Base-by-base conservation (phyloP, 2,797 vertebrate genomes). In the Alosa sapidissima region DNA sequence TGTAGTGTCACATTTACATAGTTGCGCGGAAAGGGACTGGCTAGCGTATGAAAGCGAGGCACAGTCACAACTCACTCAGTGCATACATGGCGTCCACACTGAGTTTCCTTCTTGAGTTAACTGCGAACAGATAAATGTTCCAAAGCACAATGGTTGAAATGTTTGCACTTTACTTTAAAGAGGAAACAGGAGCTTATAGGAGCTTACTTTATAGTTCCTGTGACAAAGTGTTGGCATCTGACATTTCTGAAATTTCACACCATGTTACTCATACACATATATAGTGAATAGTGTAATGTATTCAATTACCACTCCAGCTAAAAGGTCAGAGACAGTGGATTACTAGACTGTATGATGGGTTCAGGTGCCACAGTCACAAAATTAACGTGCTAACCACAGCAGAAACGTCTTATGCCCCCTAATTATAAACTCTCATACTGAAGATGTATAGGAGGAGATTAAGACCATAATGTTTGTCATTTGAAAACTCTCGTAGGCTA, bases 1-100 rank as follows among this genome's bases (percentile, higher is more conserved):
- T 81, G 81, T 41, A 58, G 72, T 78, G 72, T 78, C 52, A 47
- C 78, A 86, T 85, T 82, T 81, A 81, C 83, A 84, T 82, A 84
- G n/a, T 45, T 78, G 11, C 21, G 14, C 58, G 41, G n/a, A 81
- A 62, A 81, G 16, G 28, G 49, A 84, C 85, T 86, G 86, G 82
- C 75, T 82, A 82, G n/a, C 13, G 2, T 85, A 58, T 65, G 54
- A 86, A 81, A 51, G 51, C 21, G 11, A 58, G 7, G 36, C 36
- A 19, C 19, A 72, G 33, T 72, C 28, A 24, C 65, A 33, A 36
- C 10, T 36, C 28, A 13, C 33, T 72, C 33, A 13, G 28, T 10
- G 1, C n/a, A 58, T 62, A 21, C n/a, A 19, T 0, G 55, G 24
- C 0, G 10, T 33, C 65, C 2, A 11, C 9, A 8, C 13, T 13